Evolutionary conservation across 2,113 vertebrate species (phyloP), one percentile per base, ranked within the genome.

Genomic region (Neodon shergylaensis): DNA sequence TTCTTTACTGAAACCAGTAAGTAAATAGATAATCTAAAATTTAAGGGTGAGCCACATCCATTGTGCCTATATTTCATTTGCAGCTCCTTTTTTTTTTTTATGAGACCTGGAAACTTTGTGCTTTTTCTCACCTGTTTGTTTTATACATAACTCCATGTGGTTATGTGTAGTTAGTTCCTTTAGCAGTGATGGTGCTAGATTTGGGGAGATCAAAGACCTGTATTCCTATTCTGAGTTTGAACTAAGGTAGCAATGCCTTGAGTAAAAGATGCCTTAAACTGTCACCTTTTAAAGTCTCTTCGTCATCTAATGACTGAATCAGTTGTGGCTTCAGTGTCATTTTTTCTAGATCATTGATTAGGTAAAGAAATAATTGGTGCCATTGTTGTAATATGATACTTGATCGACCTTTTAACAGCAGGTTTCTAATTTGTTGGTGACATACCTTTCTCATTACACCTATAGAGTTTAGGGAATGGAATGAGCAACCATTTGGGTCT

Each of bases 191-290:
- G 54, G 42, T 88, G 17, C 42, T 86, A 28, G 12, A 78, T 58
- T 90, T 91, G 19, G n/a, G 44, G 44, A 66, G 42, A 85, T 54
- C 68, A 78, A 94, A 88, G 44, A 86, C 47, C 49, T 91, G 1
- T 12, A 52, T 90, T 66, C 49, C 88, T 90, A 17, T 70, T 89
- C 73, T 83, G 8, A 88, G 77, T 83, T 47, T 92, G 49, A 95
- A 74, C 47, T 87, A 66, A 96, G 61, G 17, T 47, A 77, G 58
- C 31, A 82, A 7, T 95, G 13, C 19, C 66, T 42, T 82, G 84
- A 92, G 58, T 94, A 73, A 97, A 95, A 82, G 68, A 58, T 84
- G 31, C 44, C 84, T 21, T 94, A 90, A 92, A 81, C 93, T 90
- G 70, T 58, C 22, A 73, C 70, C 65, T 68, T 92, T 73, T 90